These are phyloP conservation scores for Cancer borealis DNA, from an alignment of 2,888 invertebrate species.

Conservation along the genomic window DNA sequence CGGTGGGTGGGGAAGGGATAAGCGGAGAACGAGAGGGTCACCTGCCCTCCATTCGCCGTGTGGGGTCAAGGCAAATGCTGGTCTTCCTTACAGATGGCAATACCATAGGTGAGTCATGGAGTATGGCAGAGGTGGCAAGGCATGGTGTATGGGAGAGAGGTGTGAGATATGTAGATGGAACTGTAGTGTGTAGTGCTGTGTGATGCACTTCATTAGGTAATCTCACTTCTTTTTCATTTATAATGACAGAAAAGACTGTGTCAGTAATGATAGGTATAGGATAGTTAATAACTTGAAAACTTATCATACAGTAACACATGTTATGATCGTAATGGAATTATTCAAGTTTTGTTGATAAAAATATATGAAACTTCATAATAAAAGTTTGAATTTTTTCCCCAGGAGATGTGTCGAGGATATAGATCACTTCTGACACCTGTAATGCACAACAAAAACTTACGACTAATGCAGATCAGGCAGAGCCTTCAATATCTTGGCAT, in stretches of 20 bases:
- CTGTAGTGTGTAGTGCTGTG: not conserved
- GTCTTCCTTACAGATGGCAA: conserved; percentile 77
- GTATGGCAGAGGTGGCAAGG: not conserved
- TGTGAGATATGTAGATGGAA: not conserved
- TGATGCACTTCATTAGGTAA: not conserved
- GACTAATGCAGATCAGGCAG: not conserved
- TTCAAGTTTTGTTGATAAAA: not conserved
- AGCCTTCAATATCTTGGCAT: not conserved
- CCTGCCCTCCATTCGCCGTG: conserved; percentile 70
- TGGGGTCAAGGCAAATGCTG: conserved; percentile 76
- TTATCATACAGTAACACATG: not conserved
- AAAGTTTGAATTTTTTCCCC: not conserved
- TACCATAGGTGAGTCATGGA: conserved; percentile 67
- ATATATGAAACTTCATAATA: not conserved
- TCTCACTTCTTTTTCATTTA: not conserved
- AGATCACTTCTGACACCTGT: not conserved
- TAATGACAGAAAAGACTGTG: not conserved
- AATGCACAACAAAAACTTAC: not conserved
- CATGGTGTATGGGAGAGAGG: not conserved
- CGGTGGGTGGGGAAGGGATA: conserved; percentile 38
- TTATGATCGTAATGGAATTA: not conserved
- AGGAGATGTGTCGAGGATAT: conserved; percentile 61
- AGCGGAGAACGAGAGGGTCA: not conserved
- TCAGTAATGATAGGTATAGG: not conserved
- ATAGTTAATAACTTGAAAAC: not conserved